Percentiles rank a stretch among this genome's conserved stretches.
Evolutionary conservation across 2,797 vertebrate genomes (phyloP).

Genomic region (Tarsius wallacei): DNA sequence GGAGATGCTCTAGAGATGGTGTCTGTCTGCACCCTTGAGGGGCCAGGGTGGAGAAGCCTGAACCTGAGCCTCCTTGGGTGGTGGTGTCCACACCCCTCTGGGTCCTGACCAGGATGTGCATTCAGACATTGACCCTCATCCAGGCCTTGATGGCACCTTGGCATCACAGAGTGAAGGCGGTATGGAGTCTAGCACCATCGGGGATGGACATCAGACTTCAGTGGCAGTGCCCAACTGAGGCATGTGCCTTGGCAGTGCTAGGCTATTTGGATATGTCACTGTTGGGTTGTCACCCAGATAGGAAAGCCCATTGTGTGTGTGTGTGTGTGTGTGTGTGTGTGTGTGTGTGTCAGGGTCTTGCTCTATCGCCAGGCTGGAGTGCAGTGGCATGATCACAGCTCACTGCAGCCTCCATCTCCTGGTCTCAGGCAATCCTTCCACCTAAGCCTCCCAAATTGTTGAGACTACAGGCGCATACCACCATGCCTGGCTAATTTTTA

Average conservation of each 20-base stretch:
- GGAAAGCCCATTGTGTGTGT: neutral
- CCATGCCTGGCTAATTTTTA: no score
- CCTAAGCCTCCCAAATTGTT: no score
- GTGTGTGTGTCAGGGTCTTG: no score
- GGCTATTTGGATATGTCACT: slow-evolving; percentile 88
- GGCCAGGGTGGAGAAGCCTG: neutral
- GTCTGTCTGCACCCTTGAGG: no score
- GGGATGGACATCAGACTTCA: neutral
- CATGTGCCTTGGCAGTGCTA: slow-evolving; percentile 84
- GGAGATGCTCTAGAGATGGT: neutral
- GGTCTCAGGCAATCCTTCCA: no score
- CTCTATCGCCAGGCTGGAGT: no score
- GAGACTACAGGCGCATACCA: no score
- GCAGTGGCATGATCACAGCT: no score
- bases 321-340: no score
- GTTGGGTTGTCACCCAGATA: neutral
- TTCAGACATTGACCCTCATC: neutral
- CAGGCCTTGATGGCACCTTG: neutral
- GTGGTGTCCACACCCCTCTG: neutral
- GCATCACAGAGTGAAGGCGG: accelerated
- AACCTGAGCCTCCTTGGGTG: neutral
- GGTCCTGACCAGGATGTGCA: neutral
- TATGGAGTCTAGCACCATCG: no score
- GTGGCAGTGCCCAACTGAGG: slow-evolving; percentile 87
- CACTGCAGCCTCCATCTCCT: no score